Evolutionary conservation across 2,888 invertebrate species (phyloP).

Genomic region (Hybos culiciformis): DNA sequence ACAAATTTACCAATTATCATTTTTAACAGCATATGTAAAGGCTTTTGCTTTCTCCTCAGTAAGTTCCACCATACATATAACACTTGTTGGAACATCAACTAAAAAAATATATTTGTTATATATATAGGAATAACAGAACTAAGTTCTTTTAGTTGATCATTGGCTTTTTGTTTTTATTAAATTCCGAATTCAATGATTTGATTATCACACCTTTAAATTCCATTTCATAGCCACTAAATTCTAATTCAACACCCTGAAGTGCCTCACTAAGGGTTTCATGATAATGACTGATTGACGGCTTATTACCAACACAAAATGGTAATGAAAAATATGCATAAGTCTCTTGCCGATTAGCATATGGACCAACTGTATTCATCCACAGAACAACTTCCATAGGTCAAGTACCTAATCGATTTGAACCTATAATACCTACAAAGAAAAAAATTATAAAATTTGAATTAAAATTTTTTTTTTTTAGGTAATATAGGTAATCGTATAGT

Average conservation of each 20-base stretch:
- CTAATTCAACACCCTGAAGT: constrained; percentile 91
- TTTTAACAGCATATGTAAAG: constrained; percentile 94
- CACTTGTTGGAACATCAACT: constrained; percentile 52
- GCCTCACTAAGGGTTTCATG: constrained; percentile 99
- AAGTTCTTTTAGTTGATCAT: too few species aligned
- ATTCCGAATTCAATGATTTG: too few species aligned
- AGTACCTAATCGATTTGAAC: too few species aligned
- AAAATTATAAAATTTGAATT: too few species aligned
- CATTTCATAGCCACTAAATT: constrained; percentile 94
- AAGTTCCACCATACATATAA: constrained; percentile 71
- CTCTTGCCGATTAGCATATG: constrained; percentile 98
- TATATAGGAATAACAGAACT: too few species aligned
- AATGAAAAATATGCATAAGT: constrained; percentile 96
- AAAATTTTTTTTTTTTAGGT: too few species aligned
- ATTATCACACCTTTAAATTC: constrained; percentile 58
- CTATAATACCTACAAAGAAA: too few species aligned
- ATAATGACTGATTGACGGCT: constrained; percentile 87
- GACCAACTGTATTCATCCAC: constrained; percentile 99
- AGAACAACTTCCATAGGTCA: constrained; percentile 98
- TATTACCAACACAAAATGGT: constrained; percentile 91
- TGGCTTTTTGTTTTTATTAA: too few species aligned
- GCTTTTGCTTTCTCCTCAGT: constrained; percentile 78
- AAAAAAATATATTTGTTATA: constrained; percentile 11
- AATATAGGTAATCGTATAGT: too few species aligned
- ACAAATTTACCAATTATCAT: constrained; percentile 99